Evolutionary conservation across 2,797 vertebrate species (phyloP).

Genomic region (Naso thynnoides): DNA sequence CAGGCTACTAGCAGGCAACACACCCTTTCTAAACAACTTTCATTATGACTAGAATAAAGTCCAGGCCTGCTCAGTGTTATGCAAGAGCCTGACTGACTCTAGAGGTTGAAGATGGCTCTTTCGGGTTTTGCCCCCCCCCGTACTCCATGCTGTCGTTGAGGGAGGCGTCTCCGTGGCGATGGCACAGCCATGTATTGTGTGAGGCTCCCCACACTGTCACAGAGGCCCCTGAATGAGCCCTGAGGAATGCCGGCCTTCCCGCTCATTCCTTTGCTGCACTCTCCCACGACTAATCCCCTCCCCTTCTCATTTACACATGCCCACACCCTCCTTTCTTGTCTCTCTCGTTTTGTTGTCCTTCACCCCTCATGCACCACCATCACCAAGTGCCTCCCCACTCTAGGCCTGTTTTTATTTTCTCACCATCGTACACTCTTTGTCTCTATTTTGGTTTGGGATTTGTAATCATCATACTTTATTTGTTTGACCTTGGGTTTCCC

Average conservation of each 20-base stretch:
- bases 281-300: conserved; percentile 84
- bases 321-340: conserved; percentile 61
- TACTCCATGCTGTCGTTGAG: conserved; percentile 45
- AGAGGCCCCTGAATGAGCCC: conserved; percentile 75
- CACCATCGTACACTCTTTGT: conserved; percentile 31
- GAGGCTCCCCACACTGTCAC: conserved; percentile 57
- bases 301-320: conserved; percentile 76
- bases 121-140: conserved; percentile 26
- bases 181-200: conserved; percentile 79
- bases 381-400: conserved; percentile 22
- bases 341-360: conserved; percentile 31
- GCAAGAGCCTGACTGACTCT: conserved; percentile 49
- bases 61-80: conserved; percentile 52
- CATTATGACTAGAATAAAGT: conserved; percentile 36
- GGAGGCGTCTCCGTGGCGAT: conserved; percentile 75
- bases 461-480: conserved; percentile 54
- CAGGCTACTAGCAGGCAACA: conserved; percentile 39
- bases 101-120: conserved; percentile 49
- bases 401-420: conserved; percentile 43
- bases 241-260: conserved; percentile 81
- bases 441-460: conserved; percentile 25
- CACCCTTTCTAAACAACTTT: conserved; percentile 73
- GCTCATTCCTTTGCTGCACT: conserved; percentile 79
- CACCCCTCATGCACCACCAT: conserved; percentile 7
- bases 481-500: conserved; percentile 41